Evolutionary conservation across 2,888 invertebrate genomes (phyloP).

Genomic region (Cheilosia variabilis): DNA sequence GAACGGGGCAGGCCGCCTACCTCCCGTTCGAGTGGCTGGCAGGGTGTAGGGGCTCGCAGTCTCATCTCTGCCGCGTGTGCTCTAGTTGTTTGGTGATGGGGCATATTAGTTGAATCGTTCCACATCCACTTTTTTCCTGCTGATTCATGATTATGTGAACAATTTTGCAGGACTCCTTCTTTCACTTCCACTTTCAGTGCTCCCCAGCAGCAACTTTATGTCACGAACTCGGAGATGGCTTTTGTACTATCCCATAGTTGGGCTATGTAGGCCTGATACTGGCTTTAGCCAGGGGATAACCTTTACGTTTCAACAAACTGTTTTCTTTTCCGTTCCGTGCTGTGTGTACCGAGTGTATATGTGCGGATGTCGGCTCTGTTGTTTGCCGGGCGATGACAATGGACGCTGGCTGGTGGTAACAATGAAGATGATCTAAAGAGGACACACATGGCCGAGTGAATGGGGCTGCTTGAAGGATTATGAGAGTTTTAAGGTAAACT

Average conservation of each 20-base stretch:
- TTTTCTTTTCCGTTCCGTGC: slow-evolving; percentile 32
- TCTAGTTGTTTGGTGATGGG: slow-evolving; percentile 52
- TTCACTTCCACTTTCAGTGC: slow-evolving; percentile 2
- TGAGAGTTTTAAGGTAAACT: slow-evolving; percentile 55
- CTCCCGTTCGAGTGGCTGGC: background rate
- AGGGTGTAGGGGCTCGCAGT: background rate
- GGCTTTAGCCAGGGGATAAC: slow-evolving; percentile 38
- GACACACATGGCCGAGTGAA: slow-evolving; percentile 10
- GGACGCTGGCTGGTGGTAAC: slow-evolving; percentile 41
- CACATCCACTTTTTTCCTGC: slow-evolving; percentile 48
- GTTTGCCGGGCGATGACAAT: slow-evolving; percentile 65
- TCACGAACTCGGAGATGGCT: slow-evolving; percentile 45
- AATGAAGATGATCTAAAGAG: slow-evolving; percentile 53
- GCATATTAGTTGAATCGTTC: slow-evolving; percentile 67
- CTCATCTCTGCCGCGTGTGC: slow-evolving; percentile 16
- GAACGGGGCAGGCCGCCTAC: background rate
- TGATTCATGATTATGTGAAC: slow-evolving; percentile 68
- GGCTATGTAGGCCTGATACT: slow-evolving; percentile 42
- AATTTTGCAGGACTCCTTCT: slow-evolving; percentile 44
- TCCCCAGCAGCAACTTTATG: slow-evolving; percentile 34
- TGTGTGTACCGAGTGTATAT: slow-evolving; percentile 15
- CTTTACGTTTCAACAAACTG: slow-evolving; percentile 52
- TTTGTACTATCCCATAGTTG: slow-evolving; percentile 11
- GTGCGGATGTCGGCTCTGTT: slow-evolving; percentile 47
- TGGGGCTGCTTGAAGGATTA: slow-evolving; percentile 42